A percentile compares a stretch with the other conserved stretches of the same genome.
Conservation (phyloP, 1,140 invertebrate genomes). For the Drosophila aff. region DNA sequence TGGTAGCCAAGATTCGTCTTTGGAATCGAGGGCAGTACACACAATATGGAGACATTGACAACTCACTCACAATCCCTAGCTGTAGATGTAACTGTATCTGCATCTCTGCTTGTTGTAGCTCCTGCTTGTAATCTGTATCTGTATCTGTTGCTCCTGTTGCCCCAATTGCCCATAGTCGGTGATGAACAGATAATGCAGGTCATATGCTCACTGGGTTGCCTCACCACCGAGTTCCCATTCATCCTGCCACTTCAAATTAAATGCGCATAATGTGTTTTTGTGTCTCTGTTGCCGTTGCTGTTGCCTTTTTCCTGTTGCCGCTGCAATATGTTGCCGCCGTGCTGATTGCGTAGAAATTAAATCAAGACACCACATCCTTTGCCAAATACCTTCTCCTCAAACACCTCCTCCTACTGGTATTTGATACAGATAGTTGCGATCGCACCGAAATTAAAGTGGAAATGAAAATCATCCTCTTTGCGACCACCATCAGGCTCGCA, state of each 20-base stretch:
- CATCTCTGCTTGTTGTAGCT: no score
- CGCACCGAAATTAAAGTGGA: conserved; percentile 76
- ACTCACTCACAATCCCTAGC: not conserved
- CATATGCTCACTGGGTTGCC: conserved; percentile 39
- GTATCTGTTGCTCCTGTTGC: conserved; percentile 1
- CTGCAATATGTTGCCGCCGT: conserved; percentile 28
- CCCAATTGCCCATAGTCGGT: conserved; percentile 5
- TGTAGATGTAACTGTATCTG: not conserved
- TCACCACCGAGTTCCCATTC: conserved; percentile 18
- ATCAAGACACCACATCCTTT: conserved; percentile 49
- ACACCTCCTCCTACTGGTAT: not conserved
- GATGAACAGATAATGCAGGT: conserved; percentile 57
- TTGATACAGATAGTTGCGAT: conserved; percentile 47
- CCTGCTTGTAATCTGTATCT: not conserved
- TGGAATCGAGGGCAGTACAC: conserved; percentile 5
- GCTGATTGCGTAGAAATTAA: conserved; percentile 63
- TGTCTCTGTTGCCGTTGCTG: conserved; percentile 18
- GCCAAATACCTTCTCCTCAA: conserved; percentile 1
- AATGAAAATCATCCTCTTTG: conserved; percentile 41
- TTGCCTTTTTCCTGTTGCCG: conserved; percentile 10
- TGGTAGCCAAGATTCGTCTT: conserved; percentile 3
- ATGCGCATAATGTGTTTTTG: conserved; percentile 52
- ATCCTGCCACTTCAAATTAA: conserved; percentile 35
- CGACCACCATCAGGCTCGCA: conserved; percentile 26
- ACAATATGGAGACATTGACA: conserved; percentile 9